Percentiles rank a stretch among this genome's conserved stretches.
phyloP scores from a whole-genome alignment of 2,888 invertebrate genomes.

The Iphiclides podalirius region DNA sequence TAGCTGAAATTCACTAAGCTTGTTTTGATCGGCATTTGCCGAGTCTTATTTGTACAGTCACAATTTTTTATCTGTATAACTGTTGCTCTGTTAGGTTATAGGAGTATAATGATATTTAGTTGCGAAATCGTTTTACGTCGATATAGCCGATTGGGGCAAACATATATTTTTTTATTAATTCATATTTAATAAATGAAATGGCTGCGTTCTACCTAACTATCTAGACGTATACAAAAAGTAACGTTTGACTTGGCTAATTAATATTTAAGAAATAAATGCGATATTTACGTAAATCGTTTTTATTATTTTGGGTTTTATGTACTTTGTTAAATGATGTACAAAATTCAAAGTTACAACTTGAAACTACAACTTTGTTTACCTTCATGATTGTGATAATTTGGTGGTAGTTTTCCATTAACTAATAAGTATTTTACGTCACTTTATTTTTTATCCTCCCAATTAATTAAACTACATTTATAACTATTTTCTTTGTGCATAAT shows the following conservation, averaged over 20 bases:
- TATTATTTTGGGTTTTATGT: not conserved
- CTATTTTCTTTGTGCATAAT: too few species aligned
- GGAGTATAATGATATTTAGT: slow-evolving; percentile 16
- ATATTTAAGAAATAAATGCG: not conserved
- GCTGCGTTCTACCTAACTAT: too few species aligned
- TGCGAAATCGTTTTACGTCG: not conserved
- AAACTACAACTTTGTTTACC: too few species aligned
- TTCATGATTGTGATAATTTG: too few species aligned
- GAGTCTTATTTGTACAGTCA: slow-evolving; percentile 17
- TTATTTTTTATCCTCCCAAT: not conserved
- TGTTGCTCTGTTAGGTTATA: slow-evolving; percentile 16
- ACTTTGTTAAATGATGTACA: not conserved
- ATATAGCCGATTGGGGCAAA: not conserved
- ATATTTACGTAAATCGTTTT: not conserved
- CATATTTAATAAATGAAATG: too few species aligned
- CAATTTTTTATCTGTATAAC: slow-evolving; percentile 11
- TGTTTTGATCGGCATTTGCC: slow-evolving; percentile 6
- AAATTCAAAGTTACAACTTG: too few species aligned
- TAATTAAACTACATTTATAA: too few species aligned
- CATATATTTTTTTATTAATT: not conserved
- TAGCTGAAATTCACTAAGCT: not conserved
- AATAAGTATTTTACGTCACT: not conserved
- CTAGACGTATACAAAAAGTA: too few species aligned
- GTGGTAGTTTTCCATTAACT: not conserved
- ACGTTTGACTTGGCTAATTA: not conserved